Conservation (phyloP, 2,113 vertebrate genomes). For the Pogonocichla stellata region DNA sequence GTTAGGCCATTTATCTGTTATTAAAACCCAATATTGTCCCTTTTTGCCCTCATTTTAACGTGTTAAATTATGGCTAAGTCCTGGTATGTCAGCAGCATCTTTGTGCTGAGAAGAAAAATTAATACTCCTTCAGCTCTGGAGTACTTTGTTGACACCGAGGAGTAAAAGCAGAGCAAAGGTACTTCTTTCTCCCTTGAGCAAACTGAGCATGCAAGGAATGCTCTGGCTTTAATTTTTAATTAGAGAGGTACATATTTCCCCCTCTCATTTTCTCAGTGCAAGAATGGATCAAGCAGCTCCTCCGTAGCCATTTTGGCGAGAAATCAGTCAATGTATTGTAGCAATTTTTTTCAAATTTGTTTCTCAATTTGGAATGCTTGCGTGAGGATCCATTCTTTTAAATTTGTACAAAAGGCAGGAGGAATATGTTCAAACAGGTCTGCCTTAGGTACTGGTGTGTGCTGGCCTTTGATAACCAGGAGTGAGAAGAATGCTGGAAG, state of each 20-base stretch:
- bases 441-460: conserved; percentile 40
- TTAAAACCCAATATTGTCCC: neutral
- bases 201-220: neutral
- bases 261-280: conserved; percentile 49
- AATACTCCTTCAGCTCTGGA: conserved; percentile 30
- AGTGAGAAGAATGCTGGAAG: conserved; percentile 40
- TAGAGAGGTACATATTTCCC: conserved; percentile 53
- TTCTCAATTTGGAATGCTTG: conserved; percentile 78
- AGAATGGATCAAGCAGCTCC: conserved; percentile 58
- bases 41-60: neutral
- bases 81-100: conserved; percentile 5
- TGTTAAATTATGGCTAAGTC: conserved; percentile 24
- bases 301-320: conserved; percentile 72
- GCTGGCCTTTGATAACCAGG: conserved; percentile 63
- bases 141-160: conserved; percentile 21
- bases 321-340: conserved; percentile 77
- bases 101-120: conserved; percentile 35
- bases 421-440: conserved; percentile 82
- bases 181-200: neutral
- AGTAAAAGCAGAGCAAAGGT: conserved; percentile 50
- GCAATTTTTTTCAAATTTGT: conserved; percentile 81
- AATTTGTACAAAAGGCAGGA: conserved; percentile 76
- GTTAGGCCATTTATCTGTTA: conserved; percentile 19
- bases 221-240: conserved; percentile 64
- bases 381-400: conserved; percentile 75